phyloP scores from a whole-genome alignment of 2,797 vertebrate species.

The Pelobates cultripes region DNA sequence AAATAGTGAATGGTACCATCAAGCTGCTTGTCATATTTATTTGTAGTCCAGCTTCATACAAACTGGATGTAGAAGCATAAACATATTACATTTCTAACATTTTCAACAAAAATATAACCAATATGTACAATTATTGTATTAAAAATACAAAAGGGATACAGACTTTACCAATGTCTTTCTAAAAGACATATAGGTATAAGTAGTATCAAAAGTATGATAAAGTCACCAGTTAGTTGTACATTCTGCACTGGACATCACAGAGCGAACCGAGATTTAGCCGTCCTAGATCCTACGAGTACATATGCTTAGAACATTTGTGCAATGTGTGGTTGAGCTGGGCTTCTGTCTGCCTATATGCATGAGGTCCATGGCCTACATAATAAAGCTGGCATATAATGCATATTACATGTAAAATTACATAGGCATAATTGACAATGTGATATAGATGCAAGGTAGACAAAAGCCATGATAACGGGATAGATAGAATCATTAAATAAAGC shows the following conservation, averaged over 20 bases:
- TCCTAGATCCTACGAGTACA: slow-evolving; percentile 96
- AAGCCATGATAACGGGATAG: slow-evolving; percentile 77
- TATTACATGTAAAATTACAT: slow-evolving; percentile 93
- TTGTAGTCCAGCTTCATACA: slow-evolving; percentile 97
- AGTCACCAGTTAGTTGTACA: slow-evolving; percentile 99
- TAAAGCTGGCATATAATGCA: slow-evolving; percentile 89
- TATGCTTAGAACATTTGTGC: slow-evolving; percentile 96
- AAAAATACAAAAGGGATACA: slow-evolving; percentile 99
- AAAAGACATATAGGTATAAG: slow-evolving; percentile 99
- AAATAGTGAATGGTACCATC: slow-evolving; percentile 15
- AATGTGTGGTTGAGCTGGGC: slow-evolving; percentile 86
- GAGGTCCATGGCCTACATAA: slow-evolving; percentile 85
- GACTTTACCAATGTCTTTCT: slow-evolving; percentile 99
- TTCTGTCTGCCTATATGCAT: slow-evolving; percentile 88
- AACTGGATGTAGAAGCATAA: slow-evolving; percentile 99
- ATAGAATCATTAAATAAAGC: slow-evolving; percentile 84
- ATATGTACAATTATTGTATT: slow-evolving; percentile 99
- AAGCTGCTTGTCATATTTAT: slow-evolving; percentile 86
- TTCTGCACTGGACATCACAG: slow-evolving; percentile 98
- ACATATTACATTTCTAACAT: slow-evolving; percentile 99
- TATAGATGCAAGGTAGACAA: slow-evolving; percentile 84
- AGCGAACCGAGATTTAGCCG: slow-evolving; percentile 91
- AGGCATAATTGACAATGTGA: slow-evolving; percentile 88
- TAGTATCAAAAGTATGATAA: slow-evolving; percentile 94
- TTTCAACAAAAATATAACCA: slow-evolving; percentile 99